Evolutionary conservation across 2,797 vertebrate genomes (phyloP).

Genomic region (Molossus alvarezi): DNA sequence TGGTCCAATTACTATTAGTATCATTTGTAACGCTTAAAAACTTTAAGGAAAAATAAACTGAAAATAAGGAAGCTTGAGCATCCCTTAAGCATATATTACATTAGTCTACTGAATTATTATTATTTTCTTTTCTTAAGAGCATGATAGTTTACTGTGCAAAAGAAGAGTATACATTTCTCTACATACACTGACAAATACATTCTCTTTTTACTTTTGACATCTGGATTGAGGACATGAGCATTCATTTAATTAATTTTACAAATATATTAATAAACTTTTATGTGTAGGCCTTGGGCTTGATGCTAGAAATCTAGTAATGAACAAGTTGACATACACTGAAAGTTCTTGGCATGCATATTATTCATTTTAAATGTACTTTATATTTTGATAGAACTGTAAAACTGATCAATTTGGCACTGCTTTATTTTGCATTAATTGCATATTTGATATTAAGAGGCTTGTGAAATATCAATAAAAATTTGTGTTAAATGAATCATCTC

Average conservation of each 20-base stretch:
- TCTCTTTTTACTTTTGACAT: constrained; percentile 14
- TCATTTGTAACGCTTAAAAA: constrained; percentile 65
- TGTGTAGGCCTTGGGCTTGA: neutral
- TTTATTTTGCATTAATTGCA: constrained; percentile 30
- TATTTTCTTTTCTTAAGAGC: neutral
- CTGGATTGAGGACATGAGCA: neutral
- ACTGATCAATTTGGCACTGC: neutral
- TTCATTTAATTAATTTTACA: constrained; percentile 38
- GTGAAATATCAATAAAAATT: neutral
- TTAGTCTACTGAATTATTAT: constrained; percentile 35
- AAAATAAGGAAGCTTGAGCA: constrained; percentile 26
- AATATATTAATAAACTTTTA: neutral
- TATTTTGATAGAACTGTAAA: neutral
- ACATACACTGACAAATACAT: constrained; percentile 4
- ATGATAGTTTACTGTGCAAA: neutral
- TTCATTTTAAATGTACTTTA: constrained; percentile 8
- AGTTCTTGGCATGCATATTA: neutral
- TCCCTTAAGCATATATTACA: constrained; percentile 50
- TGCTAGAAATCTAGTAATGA: neutral
- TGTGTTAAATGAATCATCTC: neutral
- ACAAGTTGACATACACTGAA: neutral
- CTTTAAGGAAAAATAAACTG: constrained; percentile 64
- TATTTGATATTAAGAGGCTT: constrained; percentile 18
- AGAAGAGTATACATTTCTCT: constrained; percentile 31
- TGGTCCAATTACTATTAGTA: constrained; percentile 72